These are phyloP conservation scores for Gorsachius magnificus DNA, from an alignment of 2,797 vertebrate species.

Conservation along the genomic window DNA sequence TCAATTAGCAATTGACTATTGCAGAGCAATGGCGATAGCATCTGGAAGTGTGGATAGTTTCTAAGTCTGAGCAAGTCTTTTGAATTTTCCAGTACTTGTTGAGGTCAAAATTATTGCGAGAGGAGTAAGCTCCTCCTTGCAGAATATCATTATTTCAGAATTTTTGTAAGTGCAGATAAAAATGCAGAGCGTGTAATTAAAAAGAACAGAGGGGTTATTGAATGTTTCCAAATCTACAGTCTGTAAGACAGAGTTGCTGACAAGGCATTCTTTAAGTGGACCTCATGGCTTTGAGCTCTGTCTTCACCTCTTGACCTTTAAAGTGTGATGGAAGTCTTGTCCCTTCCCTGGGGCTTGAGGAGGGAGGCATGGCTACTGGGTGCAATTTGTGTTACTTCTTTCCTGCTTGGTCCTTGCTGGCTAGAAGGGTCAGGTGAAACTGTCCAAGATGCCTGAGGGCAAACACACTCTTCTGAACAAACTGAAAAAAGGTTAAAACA, in stretches of 20 bases:
- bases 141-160: background rate
- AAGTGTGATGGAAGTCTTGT: background rate
- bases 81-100: background rate
- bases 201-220: rapidly evolving
- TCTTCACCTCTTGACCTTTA: background rate
- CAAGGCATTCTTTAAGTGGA: background rate
- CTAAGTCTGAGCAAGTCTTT: background rate
- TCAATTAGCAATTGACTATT: conserved; percentile 51
- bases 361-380: background rate
- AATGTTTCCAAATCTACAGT: background rate
- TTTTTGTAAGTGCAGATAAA: background rate
- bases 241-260: background rate
- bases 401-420: background rate
- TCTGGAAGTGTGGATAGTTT: background rate
- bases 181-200: background rate
- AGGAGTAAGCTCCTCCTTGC: background rate
- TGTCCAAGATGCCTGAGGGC: background rate
- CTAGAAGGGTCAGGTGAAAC: background rate
- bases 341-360: background rate
- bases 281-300: background rate
- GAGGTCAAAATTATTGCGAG: conserved; percentile 4
- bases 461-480: background rate
- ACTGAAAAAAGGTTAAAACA: background rate
- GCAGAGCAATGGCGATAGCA: background rate
- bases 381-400: background rate